Evolutionary conservation across 1,140 invertebrate species (phyloP), one percentile per base, ranked within the genome.

Genomic region (Pseudomyrmex pallidus): DNA sequence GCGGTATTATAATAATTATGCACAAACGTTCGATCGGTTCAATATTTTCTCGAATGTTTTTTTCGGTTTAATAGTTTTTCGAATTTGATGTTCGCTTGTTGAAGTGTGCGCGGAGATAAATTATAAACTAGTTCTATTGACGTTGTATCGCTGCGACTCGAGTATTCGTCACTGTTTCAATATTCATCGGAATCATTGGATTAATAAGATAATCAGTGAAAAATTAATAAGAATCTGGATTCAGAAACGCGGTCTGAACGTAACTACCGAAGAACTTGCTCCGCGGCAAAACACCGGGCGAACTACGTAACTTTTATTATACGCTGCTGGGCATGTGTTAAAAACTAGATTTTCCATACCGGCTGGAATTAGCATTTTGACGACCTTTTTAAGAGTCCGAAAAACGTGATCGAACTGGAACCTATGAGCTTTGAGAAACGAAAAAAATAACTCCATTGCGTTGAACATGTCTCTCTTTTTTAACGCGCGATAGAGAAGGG

Each of bases 251-350:
- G 54, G 67, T 54, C 67, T 25, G 22, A 56, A 70, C 25, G 15
- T 57, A 67, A 77, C 74, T 77, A 77, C 63, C 44, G 62, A 67
- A 77, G 74, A 77, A 67, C 74, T 13, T 35, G 10, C 9, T 10
- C 0, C 67, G 52, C 52, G 67, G 57, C 74, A 77, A 57, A 77
- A 57, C 74, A 56, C 1, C 63, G 62, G 17, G 67, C 13, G 13
- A 10, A 77, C 52, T 67, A 67, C 35, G 35, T 67, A 77, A 77
- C 74, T 77, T 77, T 77, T 77, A 77, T 77, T 77, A 77, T 67
- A 77, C 74, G 74, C 74, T 77, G 74, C 74, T 77, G 74, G 74
- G 74, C 63, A 77, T 56, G 74, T 77, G 74, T 77, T 67, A 67
- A 77, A 67, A 77, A 77, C 74, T 77, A 77, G 74, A 17, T 77